Conservation (phyloP, 2,113 vertebrate genomes). For the Melanostigma gelatinosum region DNA sequence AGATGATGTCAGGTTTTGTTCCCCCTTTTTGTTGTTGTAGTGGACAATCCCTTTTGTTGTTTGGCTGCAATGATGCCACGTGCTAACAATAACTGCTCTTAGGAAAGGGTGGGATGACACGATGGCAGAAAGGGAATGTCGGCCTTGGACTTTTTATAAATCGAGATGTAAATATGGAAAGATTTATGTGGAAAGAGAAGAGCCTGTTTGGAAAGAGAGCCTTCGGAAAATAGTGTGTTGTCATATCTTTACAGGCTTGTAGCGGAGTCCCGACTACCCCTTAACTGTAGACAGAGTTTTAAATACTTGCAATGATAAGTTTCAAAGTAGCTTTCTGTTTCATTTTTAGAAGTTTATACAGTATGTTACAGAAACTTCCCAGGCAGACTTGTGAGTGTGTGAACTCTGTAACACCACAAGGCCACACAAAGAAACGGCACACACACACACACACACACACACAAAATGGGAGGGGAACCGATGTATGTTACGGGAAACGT, state of each 20-base stretch:
- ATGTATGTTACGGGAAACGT: conserved; percentile 77
- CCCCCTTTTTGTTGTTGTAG: background rate
- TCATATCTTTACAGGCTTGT: conserved; percentile 54
- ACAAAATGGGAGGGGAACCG: conserved; percentile 72
- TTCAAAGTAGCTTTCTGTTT: conserved; percentile 54
- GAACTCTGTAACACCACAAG: conserved; percentile 65
- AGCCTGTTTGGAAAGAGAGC: conserved; percentile 48
- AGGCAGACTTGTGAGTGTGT: conserved; percentile 45
- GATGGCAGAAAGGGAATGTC: conserved; percentile 66
- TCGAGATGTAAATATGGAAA: conserved; percentile 71
- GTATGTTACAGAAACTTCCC: conserved; percentile 47
- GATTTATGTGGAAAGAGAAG: conserved; percentile 67
- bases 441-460: conserved; percentile 40
- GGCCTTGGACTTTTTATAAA: conserved; percentile 71
- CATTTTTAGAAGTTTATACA: conserved; percentile 43
- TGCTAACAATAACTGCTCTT: conserved; percentile 72
- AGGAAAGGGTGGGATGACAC: conserved; percentile 76
- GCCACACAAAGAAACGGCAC: conserved; percentile 47
- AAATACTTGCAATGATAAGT: conserved; percentile 49
- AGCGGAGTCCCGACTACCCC: conserved; percentile 21
- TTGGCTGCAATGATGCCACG: conserved; percentile 44
- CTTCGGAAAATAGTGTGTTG: conserved; percentile 55
- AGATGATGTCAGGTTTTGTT: conserved; percentile 64
- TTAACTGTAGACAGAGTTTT: conserved; percentile 55
- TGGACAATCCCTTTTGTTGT: conserved; percentile 65